Conservation (phyloP, 2,888 invertebrate genomes). For the Euproctis similis region DNA sequence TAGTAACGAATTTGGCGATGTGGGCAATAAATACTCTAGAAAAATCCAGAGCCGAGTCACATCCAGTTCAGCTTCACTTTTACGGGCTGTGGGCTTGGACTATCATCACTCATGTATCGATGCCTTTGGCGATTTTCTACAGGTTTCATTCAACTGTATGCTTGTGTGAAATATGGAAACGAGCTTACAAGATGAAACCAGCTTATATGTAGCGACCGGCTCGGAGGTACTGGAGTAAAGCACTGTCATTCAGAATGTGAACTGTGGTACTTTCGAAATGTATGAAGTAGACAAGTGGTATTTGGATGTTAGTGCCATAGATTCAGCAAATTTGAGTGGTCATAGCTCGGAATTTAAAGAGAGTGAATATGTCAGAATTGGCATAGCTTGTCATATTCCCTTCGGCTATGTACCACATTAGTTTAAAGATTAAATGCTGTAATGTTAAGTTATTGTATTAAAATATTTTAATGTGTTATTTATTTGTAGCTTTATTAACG, state of each 20-base stretch:
- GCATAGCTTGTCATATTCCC: slow-evolving; percentile 15
- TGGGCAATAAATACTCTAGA: slow-evolving; percentile 96
- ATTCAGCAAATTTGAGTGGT: slow-evolving; percentile 30
- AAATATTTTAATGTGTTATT: slow-evolving; percentile 75
- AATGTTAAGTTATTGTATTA: slow-evolving; percentile 74
- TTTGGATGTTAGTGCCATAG: slow-evolving; percentile 64
- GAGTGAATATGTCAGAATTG: slow-evolving; percentile 17
- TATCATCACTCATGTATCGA: slow-evolving; percentile 94
- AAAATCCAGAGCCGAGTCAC: slow-evolving; percentile 92
- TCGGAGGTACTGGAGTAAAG: slow-evolving; percentile 45
- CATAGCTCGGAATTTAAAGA: no score
- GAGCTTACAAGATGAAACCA: slow-evolving; percentile 94
- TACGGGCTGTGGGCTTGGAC: slow-evolving; percentile 97
- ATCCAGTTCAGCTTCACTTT: slow-evolving; percentile 93
- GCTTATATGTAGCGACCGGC: slow-evolving; percentile 84
- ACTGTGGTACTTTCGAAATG: slow-evolving; percentile 45
- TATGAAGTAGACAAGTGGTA: slow-evolving; percentile 32
- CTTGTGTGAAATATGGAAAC: slow-evolving; percentile 96
- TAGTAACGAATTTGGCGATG: slow-evolving; percentile 93
- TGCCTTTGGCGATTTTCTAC: slow-evolving; percentile 95
- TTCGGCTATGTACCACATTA: slow-evolving; percentile 38
- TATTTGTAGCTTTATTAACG: slow-evolving; percentile 72
- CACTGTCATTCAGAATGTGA: slow-evolving; percentile 29
- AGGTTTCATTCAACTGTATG: slow-evolving; percentile 97
- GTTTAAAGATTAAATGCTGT: slow-evolving; percentile 66